phyloP scores from a whole-genome alignment of 2,888 invertebrate genomes.

The Colostygia pectinataria region DNA sequence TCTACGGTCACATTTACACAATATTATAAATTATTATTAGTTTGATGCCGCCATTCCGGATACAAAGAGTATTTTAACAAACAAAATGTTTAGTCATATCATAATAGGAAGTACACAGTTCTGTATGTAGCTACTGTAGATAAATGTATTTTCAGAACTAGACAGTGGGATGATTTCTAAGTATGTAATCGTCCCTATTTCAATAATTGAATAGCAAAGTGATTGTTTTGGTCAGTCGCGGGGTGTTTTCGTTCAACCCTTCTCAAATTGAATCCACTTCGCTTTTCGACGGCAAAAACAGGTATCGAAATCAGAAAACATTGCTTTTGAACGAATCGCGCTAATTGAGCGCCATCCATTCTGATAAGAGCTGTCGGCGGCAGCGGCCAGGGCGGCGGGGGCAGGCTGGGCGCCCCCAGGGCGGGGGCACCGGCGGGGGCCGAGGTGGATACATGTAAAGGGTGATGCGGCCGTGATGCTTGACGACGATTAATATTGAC shows the following conservation, averaged over 20 bases:
- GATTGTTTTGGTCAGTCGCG: neutral
- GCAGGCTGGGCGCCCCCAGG: neutral
- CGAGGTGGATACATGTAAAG: conserved; percentile 3
- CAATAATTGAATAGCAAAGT: too few species aligned
- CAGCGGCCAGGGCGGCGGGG: conserved; percentile 11
- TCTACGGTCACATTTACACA: too few species aligned
- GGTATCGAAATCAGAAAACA: conserved; percentile 25
- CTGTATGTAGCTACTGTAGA: too few species aligned
- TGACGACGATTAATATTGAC: conserved; percentile 23
- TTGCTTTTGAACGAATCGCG: conserved; percentile 37
- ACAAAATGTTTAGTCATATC: too few species aligned
- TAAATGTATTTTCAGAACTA: too few species aligned
- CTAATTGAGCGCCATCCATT: conserved; percentile 51
- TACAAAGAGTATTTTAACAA: too few species aligned
- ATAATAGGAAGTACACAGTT: too few species aligned
- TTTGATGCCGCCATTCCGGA: too few species aligned
- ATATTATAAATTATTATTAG: too few species aligned
- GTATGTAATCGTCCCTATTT: too few species aligned
- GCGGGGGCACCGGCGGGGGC: conserved; percentile 3
- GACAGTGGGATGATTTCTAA: too few species aligned
- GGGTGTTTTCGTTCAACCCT: conserved; percentile 8
- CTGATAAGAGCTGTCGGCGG: conserved; percentile 40
- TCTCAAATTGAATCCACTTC: conserved; percentile 17
- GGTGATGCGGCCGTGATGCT: conserved; percentile 15
- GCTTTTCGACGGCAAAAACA: conserved; percentile 14